Evolutionary conservation across 2,113 vertebrate species (phyloP), one percentile per base, ranked within the genome.

Genomic region (Pedetes capensis): DNA sequence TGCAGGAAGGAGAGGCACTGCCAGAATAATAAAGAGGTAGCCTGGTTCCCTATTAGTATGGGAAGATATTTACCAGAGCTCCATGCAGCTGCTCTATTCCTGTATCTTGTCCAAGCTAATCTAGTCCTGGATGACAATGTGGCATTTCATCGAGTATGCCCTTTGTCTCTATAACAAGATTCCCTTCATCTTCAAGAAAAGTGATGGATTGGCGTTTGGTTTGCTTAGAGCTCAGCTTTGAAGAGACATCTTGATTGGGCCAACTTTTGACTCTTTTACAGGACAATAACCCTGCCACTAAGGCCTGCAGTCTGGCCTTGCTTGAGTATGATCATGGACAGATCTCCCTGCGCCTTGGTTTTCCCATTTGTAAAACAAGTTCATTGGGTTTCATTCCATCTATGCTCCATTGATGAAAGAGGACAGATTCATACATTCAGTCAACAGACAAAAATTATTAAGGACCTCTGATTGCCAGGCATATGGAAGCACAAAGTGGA

Each of bases 91-190:
- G 42, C 57, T 89, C 22, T 92, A 34, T 80, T 89, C 53, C 57
- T 81, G n/a, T 84, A 63, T 90, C 64, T 92, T 95, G 79, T 71
- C 80, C 68, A 74, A 27, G 79, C 14, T 74, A 92, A 91, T 68
- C 74, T 6, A 64, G 61, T 68, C 29, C 72, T 64, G 14, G 63
- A 42, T 64, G 42, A 55, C 55, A 49, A 57, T 49, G n/a, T 82
- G 68, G 39, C 42, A 88, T 93, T 96, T 96, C 63, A 91, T 34
- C 0, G 7, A 85, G n/a, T 78, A n/a, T 39, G 55, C 53, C 61
- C 49, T 91, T 96, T 93, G 79, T 61, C 92, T 93, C 63, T 71
- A 8, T 79, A 95, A 95, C 42, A 12, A 91, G 68, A 96, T 88
- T 66, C 82, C 37, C 59, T 75, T 76, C 68, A 74, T 91, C 74